phyloP scores from a whole-genome alignment of 2,113 vertebrate genomes.

The Malurus alboscapulatus region DNA sequence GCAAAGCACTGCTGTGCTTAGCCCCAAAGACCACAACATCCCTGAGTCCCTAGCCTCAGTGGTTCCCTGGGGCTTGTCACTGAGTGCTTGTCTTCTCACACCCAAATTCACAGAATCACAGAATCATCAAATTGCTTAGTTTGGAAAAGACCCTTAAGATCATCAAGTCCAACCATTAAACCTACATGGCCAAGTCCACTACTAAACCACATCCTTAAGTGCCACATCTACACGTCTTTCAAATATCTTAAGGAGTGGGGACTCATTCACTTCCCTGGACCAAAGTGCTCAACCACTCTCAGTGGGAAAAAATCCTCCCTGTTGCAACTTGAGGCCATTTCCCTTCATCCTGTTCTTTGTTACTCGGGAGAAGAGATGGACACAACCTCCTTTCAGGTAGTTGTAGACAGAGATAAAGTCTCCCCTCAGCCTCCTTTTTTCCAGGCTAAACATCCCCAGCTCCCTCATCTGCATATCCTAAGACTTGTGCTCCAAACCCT shows the following conservation, averaged over 20 bases:
- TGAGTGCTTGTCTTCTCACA: not conserved
- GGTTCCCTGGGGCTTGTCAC: not conserved
- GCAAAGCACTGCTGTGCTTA: not conserved
- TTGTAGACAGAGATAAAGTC: not conserved
- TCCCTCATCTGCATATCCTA: not conserved
- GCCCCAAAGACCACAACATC: not conserved
- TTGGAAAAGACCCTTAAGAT: not conserved
- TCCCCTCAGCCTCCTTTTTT: not conserved
- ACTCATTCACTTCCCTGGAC: not conserved
- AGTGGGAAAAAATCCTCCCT: not conserved
- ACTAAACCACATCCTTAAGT: not conserved
- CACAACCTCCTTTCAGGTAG: not conserved
- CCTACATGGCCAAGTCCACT: not conserved
- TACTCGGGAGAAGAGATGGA: not conserved
- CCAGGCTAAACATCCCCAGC: not conserved
- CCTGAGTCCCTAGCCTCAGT: rapidly evolving
- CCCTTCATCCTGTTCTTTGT: not conserved
- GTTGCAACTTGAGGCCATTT: not conserved
- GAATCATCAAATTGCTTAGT: not conserved
- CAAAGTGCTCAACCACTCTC: not conserved
- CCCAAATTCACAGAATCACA: not conserved
- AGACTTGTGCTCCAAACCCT: not conserved
- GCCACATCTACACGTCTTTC: not conserved
- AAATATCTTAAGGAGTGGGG: not conserved
- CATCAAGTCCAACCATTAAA: rapidly evolving